Evolutionary conservation across 2,888 invertebrate species (phyloP).

Genomic region (Perithous albicinctus): DNA sequence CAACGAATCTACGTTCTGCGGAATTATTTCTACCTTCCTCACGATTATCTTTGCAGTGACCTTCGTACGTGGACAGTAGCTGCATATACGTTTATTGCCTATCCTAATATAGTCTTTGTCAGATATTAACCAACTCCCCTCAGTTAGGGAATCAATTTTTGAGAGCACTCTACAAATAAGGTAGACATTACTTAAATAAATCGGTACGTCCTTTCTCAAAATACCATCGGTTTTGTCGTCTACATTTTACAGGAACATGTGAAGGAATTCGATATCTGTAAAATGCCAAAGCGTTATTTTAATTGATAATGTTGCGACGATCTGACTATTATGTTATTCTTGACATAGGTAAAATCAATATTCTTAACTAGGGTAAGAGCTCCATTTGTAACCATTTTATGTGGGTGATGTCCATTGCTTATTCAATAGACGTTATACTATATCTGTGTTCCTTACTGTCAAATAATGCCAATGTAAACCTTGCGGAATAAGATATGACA

Average conservation of each 20-base stretch:
- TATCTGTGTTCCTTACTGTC: background rate
- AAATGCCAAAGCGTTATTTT: background rate
- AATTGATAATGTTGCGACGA: background rate
- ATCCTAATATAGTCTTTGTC: background rate
- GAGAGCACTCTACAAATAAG: conserved; percentile 6
- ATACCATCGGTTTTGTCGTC: no score
- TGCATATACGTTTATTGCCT: background rate
- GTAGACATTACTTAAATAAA: conserved; percentile 8
- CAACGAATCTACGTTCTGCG: conserved; percentile 72
- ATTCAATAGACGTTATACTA: conserved; percentile 4
- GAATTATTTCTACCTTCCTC: conserved; percentile 60
- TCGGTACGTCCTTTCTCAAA: background rate
- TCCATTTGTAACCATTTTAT: background rate
- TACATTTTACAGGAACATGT: background rate
- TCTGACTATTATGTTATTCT: background rate
- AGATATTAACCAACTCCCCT: background rate
- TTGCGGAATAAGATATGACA: background rate
- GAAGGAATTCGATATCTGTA: background rate
- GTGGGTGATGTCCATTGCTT: background rate
- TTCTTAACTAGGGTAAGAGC: background rate
- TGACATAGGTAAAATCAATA: background rate
- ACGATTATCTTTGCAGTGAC: conserved; percentile 10
- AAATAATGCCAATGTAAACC: background rate
- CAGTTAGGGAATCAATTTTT: conserved; percentile 19
- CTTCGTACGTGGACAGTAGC: conserved; percentile 6